Percentiles rank a stretch among this genome's conserved stretches.
Conservation (phyloP, 2,888 invertebrate genomes). For the Chrysolina oricalcia region DNA sequence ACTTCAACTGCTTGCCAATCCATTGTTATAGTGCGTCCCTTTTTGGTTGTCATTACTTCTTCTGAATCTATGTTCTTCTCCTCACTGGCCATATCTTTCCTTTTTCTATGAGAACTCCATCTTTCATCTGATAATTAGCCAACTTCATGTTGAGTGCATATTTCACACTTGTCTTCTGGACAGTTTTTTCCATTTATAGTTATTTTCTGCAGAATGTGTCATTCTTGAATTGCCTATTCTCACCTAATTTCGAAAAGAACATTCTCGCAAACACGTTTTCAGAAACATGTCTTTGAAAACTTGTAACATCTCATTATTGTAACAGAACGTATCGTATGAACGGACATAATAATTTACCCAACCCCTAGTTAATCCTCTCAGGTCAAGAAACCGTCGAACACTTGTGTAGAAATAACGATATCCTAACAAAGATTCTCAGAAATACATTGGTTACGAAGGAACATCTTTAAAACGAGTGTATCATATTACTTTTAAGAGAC, state of each 20-base stretch:
- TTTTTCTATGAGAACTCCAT: constrained; percentile 28
- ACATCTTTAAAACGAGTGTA: too few species aligned
- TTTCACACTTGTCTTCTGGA: constrained; percentile 39
- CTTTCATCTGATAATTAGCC: constrained; percentile 31
- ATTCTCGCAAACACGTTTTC: constrained; percentile 23
- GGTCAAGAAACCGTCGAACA: too few species aligned
- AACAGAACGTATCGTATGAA: too few species aligned
- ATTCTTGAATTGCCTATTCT: constrained; percentile 16
- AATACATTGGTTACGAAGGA: too few species aligned
- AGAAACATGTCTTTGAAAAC: too few species aligned
- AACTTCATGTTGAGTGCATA: constrained; percentile 45
- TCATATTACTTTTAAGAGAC: too few species aligned
- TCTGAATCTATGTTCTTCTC: constrained; percentile 21
- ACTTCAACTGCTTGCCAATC: constrained; percentile 50
- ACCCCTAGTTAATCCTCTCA: too few species aligned
- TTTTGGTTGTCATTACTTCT: background rate
- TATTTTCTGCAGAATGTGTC: background rate
- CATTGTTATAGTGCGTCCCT: constrained; percentile 20
- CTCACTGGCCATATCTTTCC: constrained; percentile 16
- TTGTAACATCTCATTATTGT: too few species aligned
- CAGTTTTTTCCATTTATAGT: background rate
- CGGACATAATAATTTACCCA: too few species aligned
- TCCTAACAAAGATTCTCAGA: too few species aligned
- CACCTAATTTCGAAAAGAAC: constrained; percentile 19
- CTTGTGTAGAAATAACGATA: too few species aligned